Evolutionary conservation across 37 sponge, comb jelly and placozoan species (phyloP).

Genomic region (Ianthella basta): DNA sequence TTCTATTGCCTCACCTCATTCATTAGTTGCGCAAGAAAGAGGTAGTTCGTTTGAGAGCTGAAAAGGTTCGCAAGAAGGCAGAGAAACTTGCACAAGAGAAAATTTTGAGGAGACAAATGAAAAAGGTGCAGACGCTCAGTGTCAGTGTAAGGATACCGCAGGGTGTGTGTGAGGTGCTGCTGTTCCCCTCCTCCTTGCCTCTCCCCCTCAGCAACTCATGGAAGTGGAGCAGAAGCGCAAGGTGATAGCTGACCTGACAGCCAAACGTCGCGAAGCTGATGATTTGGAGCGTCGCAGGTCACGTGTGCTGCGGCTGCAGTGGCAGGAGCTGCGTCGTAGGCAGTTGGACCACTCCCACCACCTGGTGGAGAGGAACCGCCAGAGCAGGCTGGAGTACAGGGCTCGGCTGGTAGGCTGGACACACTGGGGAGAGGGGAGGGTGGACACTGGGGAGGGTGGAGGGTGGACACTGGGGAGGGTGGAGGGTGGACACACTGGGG

Average conservation of each 20-base stretch:
- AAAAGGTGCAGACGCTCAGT: conserved; percentile 1
- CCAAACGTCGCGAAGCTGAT: conserved; percentile 27
- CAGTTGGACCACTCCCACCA: conserved; percentile 16
- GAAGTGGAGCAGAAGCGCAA: background rate
- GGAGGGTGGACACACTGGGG: too few species aligned
- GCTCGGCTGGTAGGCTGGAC: conserved; percentile 2
- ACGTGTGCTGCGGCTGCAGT: conserved; percentile 50
- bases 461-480: too few species aligned
- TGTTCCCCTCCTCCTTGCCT: too few species aligned
- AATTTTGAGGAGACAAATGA: conserved; percentile 2
- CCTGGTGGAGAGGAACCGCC: conserved; percentile 17
- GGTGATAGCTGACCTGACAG: background rate
- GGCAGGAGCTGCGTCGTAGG: conserved; percentile 51
- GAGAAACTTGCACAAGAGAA: conserved; percentile 15
- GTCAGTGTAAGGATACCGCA: too few species aligned
- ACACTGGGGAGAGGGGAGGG: too few species aligned
- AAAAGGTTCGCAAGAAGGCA: conserved; percentile 9
- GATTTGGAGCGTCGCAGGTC: conserved; percentile 56
- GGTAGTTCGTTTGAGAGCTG: background rate
- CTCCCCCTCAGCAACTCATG: too few species aligned
- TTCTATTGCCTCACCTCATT: too few species aligned
- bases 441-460: too few species aligned
- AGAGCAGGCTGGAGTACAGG: background rate
- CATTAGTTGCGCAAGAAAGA: background rate
- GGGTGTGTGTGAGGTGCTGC: too few species aligned